Evolutionary conservation across 2,888 invertebrate genomes (phyloP), one percentile per base, ranked within the genome.

Genomic region (Parnassius glacialis): DNA sequence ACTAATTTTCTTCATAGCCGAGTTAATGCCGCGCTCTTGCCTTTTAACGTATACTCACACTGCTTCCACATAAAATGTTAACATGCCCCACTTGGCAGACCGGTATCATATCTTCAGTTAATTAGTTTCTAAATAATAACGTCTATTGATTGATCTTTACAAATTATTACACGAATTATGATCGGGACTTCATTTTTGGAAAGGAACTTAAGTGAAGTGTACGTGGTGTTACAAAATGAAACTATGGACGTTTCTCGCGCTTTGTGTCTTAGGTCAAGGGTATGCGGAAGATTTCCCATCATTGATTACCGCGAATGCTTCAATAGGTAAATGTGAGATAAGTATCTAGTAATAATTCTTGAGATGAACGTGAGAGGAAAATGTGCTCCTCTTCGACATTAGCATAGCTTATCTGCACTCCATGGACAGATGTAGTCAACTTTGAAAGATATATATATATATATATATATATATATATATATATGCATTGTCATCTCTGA

Each of bases 221-320:
- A 70, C 54, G 78, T 67, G 72, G 59, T 66, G 53, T 54, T 56
- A 64, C 65, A 85, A 76, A 66, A 91, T 90, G 88, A 74, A 71
- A 68, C 44, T 77, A 75, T 85, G 81, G 79, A 25, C 75, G 52
- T 52, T 78, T 45, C 64, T 73, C 62, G 66, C 81, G 13, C 59
- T 81, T 45, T 80, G 67, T 73, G 58, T 80, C 50, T 70, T 79
- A 63, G 66, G 71, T 60, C 62, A 68, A 10, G 83, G 74, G 51
- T 65, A 51, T 2, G 81, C 76, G n/a, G 93, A 95, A 80, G 94
- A 94, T 70, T 95, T 94, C 83, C 95, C 96, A 2, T 95, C 95
- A 0, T 84, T 95, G 67, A 92, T 95, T 2, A 94, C 94, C 10
- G 93, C 94, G 12, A 96, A 96, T 80, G 95, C 95, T 9, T 94